These are phyloP conservation scores for Hofmannophila pseudospretella DNA, from an alignment of 2,888 invertebrate genomes.

Conservation along the genomic window DNA sequence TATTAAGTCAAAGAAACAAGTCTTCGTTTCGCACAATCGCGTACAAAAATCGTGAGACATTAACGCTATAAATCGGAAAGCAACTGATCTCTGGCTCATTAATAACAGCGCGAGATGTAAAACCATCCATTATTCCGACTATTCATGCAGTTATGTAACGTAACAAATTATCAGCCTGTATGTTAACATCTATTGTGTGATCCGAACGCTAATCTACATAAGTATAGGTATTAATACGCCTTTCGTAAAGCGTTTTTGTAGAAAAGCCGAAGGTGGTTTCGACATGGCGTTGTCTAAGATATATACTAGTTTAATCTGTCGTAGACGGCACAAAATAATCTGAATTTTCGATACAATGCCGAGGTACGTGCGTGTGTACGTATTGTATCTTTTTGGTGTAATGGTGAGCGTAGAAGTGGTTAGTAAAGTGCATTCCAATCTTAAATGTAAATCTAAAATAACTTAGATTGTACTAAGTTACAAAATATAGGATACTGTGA, in stretches of 20 bases:
- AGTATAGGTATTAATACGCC: conserved; percentile 75
- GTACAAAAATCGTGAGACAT: conserved; percentile 65
- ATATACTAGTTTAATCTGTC: conserved; percentile 34
- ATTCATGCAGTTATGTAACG: conserved; percentile 63
- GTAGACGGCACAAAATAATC: conserved; percentile 36
- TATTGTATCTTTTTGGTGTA: conserved; percentile 18
- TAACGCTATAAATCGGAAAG: conserved; percentile 33
- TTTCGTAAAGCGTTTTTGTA: conserved; percentile 69
- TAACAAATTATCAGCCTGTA: conserved; percentile 62
- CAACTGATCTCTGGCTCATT: conserved; percentile 61
- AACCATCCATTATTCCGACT: conserved; percentile 56
- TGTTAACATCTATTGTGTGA: conserved; percentile 69
- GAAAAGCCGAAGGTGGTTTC: conserved; percentile 62
- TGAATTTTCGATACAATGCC: conserved; percentile 59
- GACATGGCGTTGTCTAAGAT: conserved; percentile 33
- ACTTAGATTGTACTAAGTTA: background rate
- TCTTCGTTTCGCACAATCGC: conserved; percentile 43
- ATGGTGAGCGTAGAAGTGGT: conserved; percentile 30
- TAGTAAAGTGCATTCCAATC: conserved; percentile 12
- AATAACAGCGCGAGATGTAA: conserved; percentile 45
- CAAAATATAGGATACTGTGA: too few relatives aligned
- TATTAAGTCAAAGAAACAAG: too few relatives aligned
- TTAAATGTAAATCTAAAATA: background rate
- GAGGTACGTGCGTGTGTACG: conserved; percentile 22
- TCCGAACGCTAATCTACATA: conserved; percentile 67